Conservation (phyloP, 1,140 invertebrate genomes). For the Nylanderia fulva region DNA sequence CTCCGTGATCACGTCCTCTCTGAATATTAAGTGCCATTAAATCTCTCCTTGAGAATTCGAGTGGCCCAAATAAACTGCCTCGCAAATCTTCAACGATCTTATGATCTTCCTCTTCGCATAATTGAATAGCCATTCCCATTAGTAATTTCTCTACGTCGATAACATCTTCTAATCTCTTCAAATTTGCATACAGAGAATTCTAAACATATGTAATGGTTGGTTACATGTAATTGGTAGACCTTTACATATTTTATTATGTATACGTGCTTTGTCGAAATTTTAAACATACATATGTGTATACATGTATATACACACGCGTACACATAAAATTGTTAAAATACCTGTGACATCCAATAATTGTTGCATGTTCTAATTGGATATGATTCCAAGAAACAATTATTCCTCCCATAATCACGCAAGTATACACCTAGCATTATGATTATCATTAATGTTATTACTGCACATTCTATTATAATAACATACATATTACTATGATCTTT, state of each 20-base stretch:
- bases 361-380: constrained; percentile 88
- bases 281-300: background rate
- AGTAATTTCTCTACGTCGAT: constrained; percentile 87
- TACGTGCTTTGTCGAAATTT: background rate
- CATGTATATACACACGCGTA: too few species aligned
- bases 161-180: constrained; percentile 65
- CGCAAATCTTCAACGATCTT: constrained; percentile 89
- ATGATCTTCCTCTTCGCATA: constrained; percentile 89
- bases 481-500: too few species aligned
- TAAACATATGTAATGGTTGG: too few species aligned
- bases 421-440: constrained; percentile 77
- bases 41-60: constrained; percentile 90
- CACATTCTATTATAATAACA: background rate
- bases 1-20: constrained; percentile 89
- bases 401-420: constrained; percentile 79
- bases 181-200: constrained; percentile 56
- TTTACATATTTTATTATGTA: background rate
- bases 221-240: too few species aligned
- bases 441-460: background rate
- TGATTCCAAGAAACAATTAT: constrained; percentile 79
- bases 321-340: constrained; percentile 37
- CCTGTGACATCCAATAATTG: constrained; percentile 87
- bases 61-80: constrained; percentile 89
- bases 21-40: constrained; percentile 90
- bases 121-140: constrained; percentile 88